phyloP scores from a whole-genome alignment of 1,140 invertebrate genomes.

The Ostrea edulis region DNA sequence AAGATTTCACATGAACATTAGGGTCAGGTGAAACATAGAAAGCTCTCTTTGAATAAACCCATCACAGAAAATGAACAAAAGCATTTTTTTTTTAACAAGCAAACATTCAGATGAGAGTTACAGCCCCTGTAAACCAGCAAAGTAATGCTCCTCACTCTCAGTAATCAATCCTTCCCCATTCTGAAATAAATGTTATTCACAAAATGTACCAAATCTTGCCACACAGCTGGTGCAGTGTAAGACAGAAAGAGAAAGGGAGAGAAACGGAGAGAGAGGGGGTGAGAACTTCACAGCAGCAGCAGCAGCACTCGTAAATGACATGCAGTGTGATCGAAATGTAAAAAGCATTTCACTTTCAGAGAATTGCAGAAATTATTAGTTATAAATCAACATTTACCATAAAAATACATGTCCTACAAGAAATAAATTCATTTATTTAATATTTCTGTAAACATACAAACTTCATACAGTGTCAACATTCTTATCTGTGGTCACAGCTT shows the following conservation, averaged over 20 bases:
- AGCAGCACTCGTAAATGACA: no score
- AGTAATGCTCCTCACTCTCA: background rate
- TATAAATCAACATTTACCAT: conserved; percentile 28
- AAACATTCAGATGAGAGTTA: conserved; percentile 1
- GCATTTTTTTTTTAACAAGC: background rate
- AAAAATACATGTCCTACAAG: background rate
- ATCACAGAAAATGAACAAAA: background rate
- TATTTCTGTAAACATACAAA: background rate
- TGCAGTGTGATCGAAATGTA: conserved; percentile 10
- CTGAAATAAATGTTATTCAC: background rate
- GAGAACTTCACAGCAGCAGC: no score
- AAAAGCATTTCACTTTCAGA: no score
- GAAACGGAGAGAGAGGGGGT: no score
- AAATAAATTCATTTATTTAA: background rate
- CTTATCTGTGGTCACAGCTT: no score
- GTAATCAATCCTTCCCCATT: background rate
- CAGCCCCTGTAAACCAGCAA: background rate
- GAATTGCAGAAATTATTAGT: background rate
- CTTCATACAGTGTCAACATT: background rate
- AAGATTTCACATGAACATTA: background rate
- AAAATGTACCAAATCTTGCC: background rate
- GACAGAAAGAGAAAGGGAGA: background rate
- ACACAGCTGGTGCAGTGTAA: background rate
- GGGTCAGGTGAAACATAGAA: background rate
- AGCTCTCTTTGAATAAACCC: background rate